These are phyloP conservation scores for Lerista edwardsae DNA, from an alignment of 2,797 vertebrate genomes.

Conservation along the genomic window DNA sequence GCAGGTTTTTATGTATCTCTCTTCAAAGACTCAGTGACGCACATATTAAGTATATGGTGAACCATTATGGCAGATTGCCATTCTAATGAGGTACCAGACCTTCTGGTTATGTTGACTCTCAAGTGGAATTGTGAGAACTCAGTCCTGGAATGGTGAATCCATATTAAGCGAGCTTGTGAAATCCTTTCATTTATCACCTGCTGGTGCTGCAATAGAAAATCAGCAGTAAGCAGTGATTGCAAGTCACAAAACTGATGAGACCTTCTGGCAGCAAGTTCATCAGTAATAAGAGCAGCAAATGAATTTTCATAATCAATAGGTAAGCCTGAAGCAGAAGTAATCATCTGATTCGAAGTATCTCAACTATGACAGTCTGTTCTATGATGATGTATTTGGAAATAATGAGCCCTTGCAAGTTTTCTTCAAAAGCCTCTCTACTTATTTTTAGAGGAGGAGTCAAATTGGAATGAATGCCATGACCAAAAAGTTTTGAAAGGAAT, in stretches of 20 bases:
- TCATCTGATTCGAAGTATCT: conserved; percentile 32
- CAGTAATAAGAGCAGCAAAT: conserved; percentile 39
- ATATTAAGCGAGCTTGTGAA: conserved; percentile 38
- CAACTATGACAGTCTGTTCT: conserved; percentile 13
- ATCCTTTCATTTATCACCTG: conserved; percentile 58
- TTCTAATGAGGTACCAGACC: conserved; percentile 27
- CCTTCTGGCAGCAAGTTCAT: conserved; percentile 40
- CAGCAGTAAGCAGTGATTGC: conserved; percentile 36
- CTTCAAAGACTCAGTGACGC: background rate
- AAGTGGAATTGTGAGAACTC: conserved; percentile 11
- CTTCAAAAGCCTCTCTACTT: background rate
- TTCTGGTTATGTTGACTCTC: conserved; percentile 1
- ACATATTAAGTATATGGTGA: background rate
- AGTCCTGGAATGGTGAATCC: conserved; percentile 19
- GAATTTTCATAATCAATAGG: conserved; percentile 35
- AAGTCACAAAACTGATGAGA: conserved; percentile 39
- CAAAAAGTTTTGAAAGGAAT: background rate
- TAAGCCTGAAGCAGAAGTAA: conserved; percentile 50
- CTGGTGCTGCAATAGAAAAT: conserved; percentile 49
- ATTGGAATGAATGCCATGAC: background rate
- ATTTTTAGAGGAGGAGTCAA: background rate
- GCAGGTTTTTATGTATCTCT: background rate
- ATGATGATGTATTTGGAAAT: background rate
- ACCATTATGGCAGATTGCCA: conserved; percentile 8
- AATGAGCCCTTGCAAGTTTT: background rate